Base-by-base conservation (phyloP, 2,797 vertebrate species). In the Brachymystax lenok region DNA sequence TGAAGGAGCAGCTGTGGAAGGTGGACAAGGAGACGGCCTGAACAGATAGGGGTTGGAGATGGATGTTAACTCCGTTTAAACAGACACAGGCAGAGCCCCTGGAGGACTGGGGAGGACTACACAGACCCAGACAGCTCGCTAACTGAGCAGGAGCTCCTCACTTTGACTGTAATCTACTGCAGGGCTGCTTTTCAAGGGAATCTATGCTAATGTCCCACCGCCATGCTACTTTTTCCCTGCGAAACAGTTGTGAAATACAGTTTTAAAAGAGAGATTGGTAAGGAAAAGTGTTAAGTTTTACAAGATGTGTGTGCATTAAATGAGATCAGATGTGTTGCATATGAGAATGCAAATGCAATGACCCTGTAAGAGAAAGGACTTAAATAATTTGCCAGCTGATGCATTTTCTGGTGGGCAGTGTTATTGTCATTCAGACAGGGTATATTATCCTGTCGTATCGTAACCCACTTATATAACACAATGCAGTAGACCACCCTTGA, bases 1-100 rank as follows among this genome's bases (percentile, higher is more conserved):
- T 98, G 80, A 99, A 99, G 88, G 98, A 98, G 74, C 95, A 96
- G 69, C 92, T 99, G 30, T 98, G 97, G 96, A 95, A 97, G 89
- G 93, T 93, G 0, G 98, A 99, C 91, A 99, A 99, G 88, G 98
- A 99, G 77, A 96, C 96, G 84, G 95, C 93, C 66, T 99, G 93
- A 98, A 71, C 56, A 46, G 50, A 68, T 64, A 73, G 51, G 40
- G 1, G 30, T 52, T 4, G 40, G 71, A 19, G 67, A 0, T 56
- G 67, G 61, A 16, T 75, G 75, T 76, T 3, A 71, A 77, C 74
- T 51, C 21, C 10, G 8, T 24, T 35, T 1, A 24, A 14, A 24
- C 19, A 5, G 35, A 7, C n/a, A 10, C 69, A 24, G 21, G 21
- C 14, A 24, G 4, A 14, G 5, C n/a, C 21, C 21, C 5, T 16